Evolutionary conservation across 37 sponge, comb jelly and placozoan species (phyloP).

Genomic region (Geodia barretti): DNA sequence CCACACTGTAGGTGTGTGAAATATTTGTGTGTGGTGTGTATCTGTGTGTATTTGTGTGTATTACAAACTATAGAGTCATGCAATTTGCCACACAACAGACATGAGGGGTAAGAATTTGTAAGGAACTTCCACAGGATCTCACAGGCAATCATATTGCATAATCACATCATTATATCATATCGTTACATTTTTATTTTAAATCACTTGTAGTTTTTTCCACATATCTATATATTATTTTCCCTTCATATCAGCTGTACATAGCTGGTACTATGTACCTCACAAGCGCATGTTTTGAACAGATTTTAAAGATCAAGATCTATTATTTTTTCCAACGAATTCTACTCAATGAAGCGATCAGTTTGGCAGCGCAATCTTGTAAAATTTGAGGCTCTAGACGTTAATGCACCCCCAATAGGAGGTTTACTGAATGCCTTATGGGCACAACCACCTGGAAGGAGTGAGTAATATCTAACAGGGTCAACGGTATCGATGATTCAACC

Average conservation of each 20-base stretch:
- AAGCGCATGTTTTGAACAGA: not conserved
- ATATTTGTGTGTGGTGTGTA: no score
- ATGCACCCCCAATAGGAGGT: no score
- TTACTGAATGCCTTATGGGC: no score
- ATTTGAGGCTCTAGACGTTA: no score
- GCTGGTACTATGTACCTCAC: constrained; percentile 12
- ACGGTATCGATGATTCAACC: no score
- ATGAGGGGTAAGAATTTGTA: not conserved
- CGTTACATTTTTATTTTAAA: not conserved
- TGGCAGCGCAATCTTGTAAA: no score
- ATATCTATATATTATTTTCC: no score
- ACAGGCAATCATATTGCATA: not conserved
- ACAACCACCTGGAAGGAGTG: no score
- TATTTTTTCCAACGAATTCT: no score
- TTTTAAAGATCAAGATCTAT: not conserved
- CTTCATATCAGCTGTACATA: constrained; percentile 1
- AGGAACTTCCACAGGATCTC: not conserved
- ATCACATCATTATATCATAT: no score
- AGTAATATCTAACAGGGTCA: no score
- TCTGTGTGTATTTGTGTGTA: not conserved
- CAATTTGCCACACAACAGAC: not conserved
- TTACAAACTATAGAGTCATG: not conserved
- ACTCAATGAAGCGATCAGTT: not conserved
- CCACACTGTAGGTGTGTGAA: not conserved
- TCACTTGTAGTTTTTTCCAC: not conserved